These are phyloP conservation scores for Onthophagus taurus DNA, from an alignment of 1,140 invertebrate genomes.

Conservation along the genomic window DNA sequence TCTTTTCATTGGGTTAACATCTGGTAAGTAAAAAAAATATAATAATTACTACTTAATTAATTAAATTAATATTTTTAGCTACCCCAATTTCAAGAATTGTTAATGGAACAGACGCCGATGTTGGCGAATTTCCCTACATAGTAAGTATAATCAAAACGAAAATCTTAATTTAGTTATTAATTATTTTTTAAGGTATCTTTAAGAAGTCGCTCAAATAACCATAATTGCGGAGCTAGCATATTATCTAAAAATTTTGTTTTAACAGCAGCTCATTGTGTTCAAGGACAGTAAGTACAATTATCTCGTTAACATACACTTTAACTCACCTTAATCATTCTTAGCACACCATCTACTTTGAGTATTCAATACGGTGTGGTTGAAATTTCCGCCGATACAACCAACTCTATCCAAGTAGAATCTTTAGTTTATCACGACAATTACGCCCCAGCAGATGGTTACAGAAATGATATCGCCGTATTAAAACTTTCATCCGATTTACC, in stretches of 20 bases:
- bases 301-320: not conserved
- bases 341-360: not conserved
- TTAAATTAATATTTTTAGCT: too few species aligned
- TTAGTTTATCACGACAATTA: not conserved
- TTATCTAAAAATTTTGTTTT: constrained; percentile 23
- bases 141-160: constrained; percentile 17
- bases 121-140: constrained; percentile 25
- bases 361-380: not conserved
- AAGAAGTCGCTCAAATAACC: constrained; percentile 13
- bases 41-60: too few species aligned
- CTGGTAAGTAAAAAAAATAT: too few species aligned
- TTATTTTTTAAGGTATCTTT: constrained; percentile 20
- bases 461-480: constrained; percentile 9
- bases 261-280: constrained; percentile 27
- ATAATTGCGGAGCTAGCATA: constrained; percentile 25
- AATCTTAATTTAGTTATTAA: not conserved
- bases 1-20: too few species aligned
- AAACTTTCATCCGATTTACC: constrained; percentile 1
- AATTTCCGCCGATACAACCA: not conserved
- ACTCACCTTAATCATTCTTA: not conserved
- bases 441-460: not conserved
- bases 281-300: constrained; percentile 1
- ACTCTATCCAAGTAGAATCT: not conserved
- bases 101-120: constrained; percentile 23
- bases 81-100: too few species aligned